A percentile compares a stretch with the other conserved stretches of the same genome.
Conservation (phyloP, 2,888 invertebrate genomes). For the Thymelicus lineola region DNA sequence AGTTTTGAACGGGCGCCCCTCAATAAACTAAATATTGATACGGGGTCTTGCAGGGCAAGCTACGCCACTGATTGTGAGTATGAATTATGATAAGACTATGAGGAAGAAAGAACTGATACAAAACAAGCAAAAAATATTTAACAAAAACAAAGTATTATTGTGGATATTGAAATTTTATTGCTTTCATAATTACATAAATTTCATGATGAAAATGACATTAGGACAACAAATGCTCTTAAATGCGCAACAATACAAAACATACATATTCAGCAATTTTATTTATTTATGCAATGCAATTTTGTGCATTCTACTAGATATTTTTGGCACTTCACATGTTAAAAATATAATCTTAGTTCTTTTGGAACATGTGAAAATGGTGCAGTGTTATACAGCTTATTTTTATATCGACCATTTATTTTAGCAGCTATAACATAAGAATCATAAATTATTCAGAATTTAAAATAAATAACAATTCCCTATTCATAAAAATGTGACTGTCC, state of each 20-base stretch:
- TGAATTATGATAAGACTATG: too few relatives aligned
- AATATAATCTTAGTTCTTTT: background rate
- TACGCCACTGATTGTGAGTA: too few relatives aligned
- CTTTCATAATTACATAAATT: slow-evolving; percentile 25
- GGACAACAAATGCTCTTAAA: slow-evolving; percentile 35
- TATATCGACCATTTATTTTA: slow-evolving; percentile 30
- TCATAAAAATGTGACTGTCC: background rate
- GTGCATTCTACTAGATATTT: slow-evolving; percentile 29
- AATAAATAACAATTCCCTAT: slow-evolving; percentile 39
- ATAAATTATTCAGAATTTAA: slow-evolving; percentile 11
- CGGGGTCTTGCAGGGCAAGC: too few relatives aligned
- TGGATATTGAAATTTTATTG: slow-evolving; percentile 31
- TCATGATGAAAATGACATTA: slow-evolving; percentile 22
- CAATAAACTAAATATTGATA: too few relatives aligned
- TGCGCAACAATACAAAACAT: slow-evolving; percentile 32
- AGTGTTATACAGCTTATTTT: slow-evolving; percentile 35
- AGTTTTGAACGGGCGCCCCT: too few relatives aligned
- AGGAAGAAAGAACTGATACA: background rate
- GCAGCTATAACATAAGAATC: slow-evolving; percentile 23
- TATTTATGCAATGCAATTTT: slow-evolving; percentile 19
- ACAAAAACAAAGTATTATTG: slow-evolving; percentile 15
- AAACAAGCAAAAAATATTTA: background rate
- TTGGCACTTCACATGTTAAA: slow-evolving; percentile 31
- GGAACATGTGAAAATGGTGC: slow-evolving; percentile 25
- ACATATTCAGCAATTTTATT: slow-evolving; percentile 2